Evolutionary conservation across 2,888 invertebrate genomes (phyloP).

Genomic region (Cyclophora albipunctata): DNA sequence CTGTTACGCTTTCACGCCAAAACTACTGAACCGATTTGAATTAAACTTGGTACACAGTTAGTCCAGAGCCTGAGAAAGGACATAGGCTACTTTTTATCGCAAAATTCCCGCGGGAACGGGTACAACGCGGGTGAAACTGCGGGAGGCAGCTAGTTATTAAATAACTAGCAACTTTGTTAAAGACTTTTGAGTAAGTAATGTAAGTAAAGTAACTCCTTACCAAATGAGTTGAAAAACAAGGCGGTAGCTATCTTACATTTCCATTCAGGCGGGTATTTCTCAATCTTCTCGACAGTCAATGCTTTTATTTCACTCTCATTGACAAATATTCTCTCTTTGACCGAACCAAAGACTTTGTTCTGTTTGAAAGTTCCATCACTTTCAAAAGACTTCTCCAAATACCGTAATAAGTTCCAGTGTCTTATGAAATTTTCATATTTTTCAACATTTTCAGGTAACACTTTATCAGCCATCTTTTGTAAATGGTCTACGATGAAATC

Average conservation of each 20-base stretch:
- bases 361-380: slow-evolving; percentile 65
- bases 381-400: slow-evolving; percentile 67
- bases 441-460: slow-evolving; percentile 39
- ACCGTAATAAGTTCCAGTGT: slow-evolving; percentile 61
- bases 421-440: slow-evolving; percentile 54
- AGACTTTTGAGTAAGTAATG: no score
- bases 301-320: slow-evolving; percentile 67
- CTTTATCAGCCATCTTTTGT: slow-evolving; percentile 62
- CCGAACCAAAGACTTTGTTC: slow-evolving; percentile 64
- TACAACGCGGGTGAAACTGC: no score
- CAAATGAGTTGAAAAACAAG: slow-evolving; percentile 74
- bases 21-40: no score
- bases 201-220: slow-evolving; percentile 42
- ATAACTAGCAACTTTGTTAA: no score
- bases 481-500: slow-evolving; percentile 81
- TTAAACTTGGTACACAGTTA: no score
- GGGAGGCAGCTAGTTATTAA: no score
- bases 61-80: no score
- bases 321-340: slow-evolving; percentile 56
- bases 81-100: no score
- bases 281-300: slow-evolving; percentile 63
- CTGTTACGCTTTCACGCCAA: no score
- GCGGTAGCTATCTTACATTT: slow-evolving; percentile 73
- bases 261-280: slow-evolving; percentile 65
- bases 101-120: no score